Base-by-base conservation (phyloP, 2,888 invertebrate species). In the Caenorhabditis panamensis region DNA sequence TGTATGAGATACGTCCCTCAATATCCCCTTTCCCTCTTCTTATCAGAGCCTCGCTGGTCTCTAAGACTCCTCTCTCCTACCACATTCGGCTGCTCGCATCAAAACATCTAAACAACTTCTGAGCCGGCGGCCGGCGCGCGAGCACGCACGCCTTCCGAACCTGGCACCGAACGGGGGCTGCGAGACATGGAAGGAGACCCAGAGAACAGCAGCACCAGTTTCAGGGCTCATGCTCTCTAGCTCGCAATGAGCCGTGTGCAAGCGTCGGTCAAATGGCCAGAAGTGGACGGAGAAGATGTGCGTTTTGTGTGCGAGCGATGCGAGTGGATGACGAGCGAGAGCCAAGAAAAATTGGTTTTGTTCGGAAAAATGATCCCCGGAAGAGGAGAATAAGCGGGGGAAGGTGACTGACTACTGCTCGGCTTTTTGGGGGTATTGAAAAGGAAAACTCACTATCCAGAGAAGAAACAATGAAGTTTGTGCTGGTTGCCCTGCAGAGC, bases 401-500 rank as follows among this genome's bases (percentile, higher is more conserved):
- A 49, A 26, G 28, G 62, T 44, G 13, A 2, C 51, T 51, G 4
- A 47, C 4, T n/a, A 5, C 47, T 4, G 16, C 28, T 2, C 13
- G 11, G 28, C 16, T 54, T 54, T 41, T 59, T 41, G 44, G 31
- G 56, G 36, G 13, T 41, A 61, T 18, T 6, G 31, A 41, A 24
- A 73, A 84, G 41, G 41, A n/a, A 66, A 47, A 91, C 92, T 91
- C 86, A 92, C 92, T 91, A 92, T 89, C 92, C 92, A 78, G 91
- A 90, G 88, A 92, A 92, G 78, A 92, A 92, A 85, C 92, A 92
- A 82, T 92, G 92, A 54, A 92, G 88, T 68, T 89, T 90, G 82
- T 90, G 89, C 22, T 84, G 82, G 51, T 89, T 86, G 69, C 90
- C 90, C 62, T 86, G 86, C 5, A 90, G 82, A n/a, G 90, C 90